Conservation (phyloP, 2,113 vertebrate genomes). For the Lagopus muta region DNA sequence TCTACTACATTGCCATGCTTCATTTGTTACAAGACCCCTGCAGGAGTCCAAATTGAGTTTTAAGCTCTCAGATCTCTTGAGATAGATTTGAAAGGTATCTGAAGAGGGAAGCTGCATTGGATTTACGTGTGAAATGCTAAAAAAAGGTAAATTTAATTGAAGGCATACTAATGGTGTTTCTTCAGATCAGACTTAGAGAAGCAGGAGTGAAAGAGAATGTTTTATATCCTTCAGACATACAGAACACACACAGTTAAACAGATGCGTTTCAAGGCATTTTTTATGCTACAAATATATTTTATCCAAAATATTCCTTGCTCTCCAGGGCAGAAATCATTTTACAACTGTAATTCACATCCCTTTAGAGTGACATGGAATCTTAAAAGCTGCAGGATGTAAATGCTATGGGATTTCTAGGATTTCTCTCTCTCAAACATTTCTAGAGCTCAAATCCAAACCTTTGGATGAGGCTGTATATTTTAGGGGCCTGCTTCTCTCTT, state of each 20-base stretch:
- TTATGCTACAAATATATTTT: not conserved
- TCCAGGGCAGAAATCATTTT: not conserved
- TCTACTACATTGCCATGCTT: accelerated
- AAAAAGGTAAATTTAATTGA: not conserved
- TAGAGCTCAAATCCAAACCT: not conserved
- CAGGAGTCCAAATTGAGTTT: not conserved
- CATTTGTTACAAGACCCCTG: accelerated
- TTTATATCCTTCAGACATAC: not conserved
- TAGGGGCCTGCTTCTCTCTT: not conserved
- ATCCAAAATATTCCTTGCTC: not conserved
- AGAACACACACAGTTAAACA: not conserved
- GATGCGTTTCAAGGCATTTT: not conserved
- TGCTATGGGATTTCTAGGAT: too few species aligned
- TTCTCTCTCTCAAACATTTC: not conserved
- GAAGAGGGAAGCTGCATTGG: not conserved
- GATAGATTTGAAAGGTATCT: not conserved
- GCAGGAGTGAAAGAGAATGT: accelerated
- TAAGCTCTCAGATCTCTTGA: not conserved
- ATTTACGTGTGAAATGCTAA: not conserved
- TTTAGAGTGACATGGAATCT: not conserved
- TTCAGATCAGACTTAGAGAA: accelerated
- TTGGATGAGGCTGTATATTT: not conserved
- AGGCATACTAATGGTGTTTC: not conserved
- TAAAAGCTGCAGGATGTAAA: not conserved
- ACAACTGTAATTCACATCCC: not conserved